Conservation (phyloP, 37 sponge, comb jelly and placozoan species). For the Amphimedon queenslandica region DNA sequence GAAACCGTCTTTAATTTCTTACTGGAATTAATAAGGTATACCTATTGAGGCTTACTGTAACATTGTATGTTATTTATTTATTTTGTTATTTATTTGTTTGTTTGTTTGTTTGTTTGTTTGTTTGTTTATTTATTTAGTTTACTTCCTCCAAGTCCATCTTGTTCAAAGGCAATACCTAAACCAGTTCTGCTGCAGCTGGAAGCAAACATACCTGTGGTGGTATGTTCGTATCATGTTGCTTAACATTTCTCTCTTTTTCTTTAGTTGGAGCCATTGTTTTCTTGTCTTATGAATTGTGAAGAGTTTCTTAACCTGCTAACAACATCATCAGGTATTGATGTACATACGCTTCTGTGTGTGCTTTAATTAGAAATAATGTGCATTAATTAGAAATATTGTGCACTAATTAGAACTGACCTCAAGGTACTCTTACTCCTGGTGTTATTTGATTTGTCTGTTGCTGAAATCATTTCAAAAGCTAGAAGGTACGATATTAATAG, state of each 20-base stretch:
- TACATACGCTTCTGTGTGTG: not conserved
- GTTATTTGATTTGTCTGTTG: slow-evolving; percentile 5
- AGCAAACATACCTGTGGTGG: slow-evolving; percentile 1
- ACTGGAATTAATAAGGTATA: slow-evolving; percentile 10
- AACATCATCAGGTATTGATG: not conserved
- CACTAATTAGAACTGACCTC: slow-evolving; percentile 1
- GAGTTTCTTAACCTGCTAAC: slow-evolving; percentile 1
- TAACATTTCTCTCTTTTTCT: not conserved
- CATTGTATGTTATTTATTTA: too few species aligned
- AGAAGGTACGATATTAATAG: slow-evolving; percentile 10
- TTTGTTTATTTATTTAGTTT: slow-evolving; percentile 4
- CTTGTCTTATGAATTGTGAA: slow-evolving; percentile 4
- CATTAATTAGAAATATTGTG: not conserved
- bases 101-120: too few species aligned
- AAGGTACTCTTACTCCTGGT: slow-evolving; percentile 16
- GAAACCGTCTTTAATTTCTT: not conserved
- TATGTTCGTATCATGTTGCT: not conserved
- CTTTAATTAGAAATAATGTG: not conserved
- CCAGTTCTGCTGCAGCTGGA: not conserved
- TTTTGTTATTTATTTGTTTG: too few species aligned
- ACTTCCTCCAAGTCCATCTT: slow-evolving; percentile 7
- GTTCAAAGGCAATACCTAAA: not conserved
- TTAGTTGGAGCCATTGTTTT: slow-evolving; percentile 38
- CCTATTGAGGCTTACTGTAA: not conserved
- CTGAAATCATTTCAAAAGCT: slow-evolving; percentile 31